These are phyloP conservation scores for Drosophila orosa DNA, from an alignment of 1,140 invertebrate genomes.

Conservation along the genomic window DNA sequence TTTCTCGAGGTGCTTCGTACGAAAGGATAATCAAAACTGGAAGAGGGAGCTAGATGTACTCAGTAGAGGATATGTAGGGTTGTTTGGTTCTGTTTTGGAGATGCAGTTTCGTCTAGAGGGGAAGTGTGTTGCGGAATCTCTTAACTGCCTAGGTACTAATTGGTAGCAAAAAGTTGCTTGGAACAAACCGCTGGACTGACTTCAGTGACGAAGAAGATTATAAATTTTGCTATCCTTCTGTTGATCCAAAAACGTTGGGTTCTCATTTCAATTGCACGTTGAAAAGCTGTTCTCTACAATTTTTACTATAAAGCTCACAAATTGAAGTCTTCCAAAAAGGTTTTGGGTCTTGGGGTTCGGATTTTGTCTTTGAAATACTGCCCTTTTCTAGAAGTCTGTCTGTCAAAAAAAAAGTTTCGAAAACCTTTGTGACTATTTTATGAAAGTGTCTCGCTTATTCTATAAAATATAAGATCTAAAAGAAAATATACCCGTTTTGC, in stretches of 20 bases:
- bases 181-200: constrained; percentile 55
- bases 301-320: constrained; percentile 47
- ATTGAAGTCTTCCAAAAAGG: constrained; percentile 64
- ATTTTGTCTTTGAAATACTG: constrained; percentile 42
- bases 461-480: constrained; percentile 74
- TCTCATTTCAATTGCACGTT: constrained; percentile 15
- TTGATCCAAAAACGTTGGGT: constrained; percentile 64
- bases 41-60: constrained; percentile 51
- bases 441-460: constrained; percentile 44
- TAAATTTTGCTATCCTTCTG: constrained; percentile 36
- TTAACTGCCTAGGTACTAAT: constrained; percentile 37
- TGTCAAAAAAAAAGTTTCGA: constrained; percentile 38
- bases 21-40: constrained; percentile 25
- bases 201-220: constrained; percentile 50
- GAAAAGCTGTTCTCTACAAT: constrained; percentile 28
- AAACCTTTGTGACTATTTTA: constrained; percentile 44
- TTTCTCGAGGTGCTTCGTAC: constrained; percentile 18
- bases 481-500: constrained; percentile 76
- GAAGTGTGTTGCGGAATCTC: constrained; percentile 23
- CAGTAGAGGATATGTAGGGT: constrained; percentile 65
- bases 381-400: constrained; percentile 42
- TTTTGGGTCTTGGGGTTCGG: constrained; percentile 1
- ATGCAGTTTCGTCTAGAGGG: constrained; percentile 53
- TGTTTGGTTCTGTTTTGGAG: constrained; percentile 69
- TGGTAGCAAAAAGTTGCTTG: constrained; percentile 46